Evolutionary conservation across 2,797 vertebrate genomes (phyloP), one percentile per base, ranked within the genome.

Genomic region (Microctenopoma stevenorrisi): DNA sequence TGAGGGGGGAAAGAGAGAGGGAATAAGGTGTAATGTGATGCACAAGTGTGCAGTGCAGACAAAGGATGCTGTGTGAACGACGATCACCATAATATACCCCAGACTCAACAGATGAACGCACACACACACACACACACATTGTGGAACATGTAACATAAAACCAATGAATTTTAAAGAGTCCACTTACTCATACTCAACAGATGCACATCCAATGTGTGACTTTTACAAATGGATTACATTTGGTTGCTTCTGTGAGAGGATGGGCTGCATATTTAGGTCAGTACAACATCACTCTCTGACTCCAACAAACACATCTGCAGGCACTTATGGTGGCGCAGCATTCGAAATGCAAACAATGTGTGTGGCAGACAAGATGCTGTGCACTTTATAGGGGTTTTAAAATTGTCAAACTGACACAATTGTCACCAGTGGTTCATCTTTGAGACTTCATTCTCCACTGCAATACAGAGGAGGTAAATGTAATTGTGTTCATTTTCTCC

Each of bases 1-100:
- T 59, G 60, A 72, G 60, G 40, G 54, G 4, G 48, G 37, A 53
- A 47, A 42, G 38, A 52, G 44, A 48, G 52, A 63, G 48, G 15
- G 55, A 54, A 56, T 3, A 33, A 70, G 33, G 44, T 62, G 48
- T 78, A 81, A 79, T 76, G 72, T 48, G 72, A 83, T 78, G 76
- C 69, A 72, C 54, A 66, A 76, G 70, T 78, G 79, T 79, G 76
- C 65, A 22, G 78, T 59, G 68, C 65, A 82, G 64, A 78, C 61
- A 64, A 46, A 71, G 54, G 65, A 70, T 57, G 53, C 50, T 33
- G 55, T 52, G 43, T 67, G 53, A 76, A 78, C 70, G 74, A 64
- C 63, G 62, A 55, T 80, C 68, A 72, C 33, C 44, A 48, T 58
- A 62, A 63, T 43, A 66, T 60, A 68, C 26, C 42, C 48, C 9